Percentiles rank a stretch among this genome's conserved stretches.
Conservation (phyloP, 1,140 invertebrate species). For the Ceratosolen solmsi region DNA sequence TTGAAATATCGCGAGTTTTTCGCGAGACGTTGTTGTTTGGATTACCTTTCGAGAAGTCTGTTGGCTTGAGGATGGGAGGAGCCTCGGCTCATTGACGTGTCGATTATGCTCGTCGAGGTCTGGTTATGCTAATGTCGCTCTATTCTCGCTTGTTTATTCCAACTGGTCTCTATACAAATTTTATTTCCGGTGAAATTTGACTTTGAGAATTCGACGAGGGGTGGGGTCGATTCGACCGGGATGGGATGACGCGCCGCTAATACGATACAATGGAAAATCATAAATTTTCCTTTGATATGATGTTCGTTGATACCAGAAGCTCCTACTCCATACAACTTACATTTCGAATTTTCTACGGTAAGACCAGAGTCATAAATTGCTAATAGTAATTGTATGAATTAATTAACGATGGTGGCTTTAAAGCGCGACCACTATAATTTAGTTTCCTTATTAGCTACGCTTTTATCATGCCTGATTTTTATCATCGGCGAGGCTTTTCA, state of each 20-base stretch:
- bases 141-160: not conserved
- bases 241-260: not conserved
- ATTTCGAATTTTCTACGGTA: too few species aligned
- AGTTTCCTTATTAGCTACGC: too few species aligned
- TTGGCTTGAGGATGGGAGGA: not conserved
- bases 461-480: too few species aligned
- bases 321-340: too few species aligned
- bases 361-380: not conserved
- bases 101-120: not conserved
- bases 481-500: too few species aligned
- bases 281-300: not conserved
- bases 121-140: not conserved
- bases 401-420: not conserved
- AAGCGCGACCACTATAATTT: not conserved
- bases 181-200: conserved; percentile 1
- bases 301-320: too few species aligned
- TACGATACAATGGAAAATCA: not conserved
- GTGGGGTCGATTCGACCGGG: not conserved
- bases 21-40: too few species aligned
- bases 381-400: not conserved
- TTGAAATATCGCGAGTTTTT: too few species aligned
- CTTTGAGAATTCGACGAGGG: too few species aligned
- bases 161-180: not conserved
- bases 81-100: not conserved
- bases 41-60: too few species aligned